These are phyloP conservation scores for Cordylochernes scorpioides DNA, from an alignment of 2,888 invertebrate species.

Conservation along the genomic window DNA sequence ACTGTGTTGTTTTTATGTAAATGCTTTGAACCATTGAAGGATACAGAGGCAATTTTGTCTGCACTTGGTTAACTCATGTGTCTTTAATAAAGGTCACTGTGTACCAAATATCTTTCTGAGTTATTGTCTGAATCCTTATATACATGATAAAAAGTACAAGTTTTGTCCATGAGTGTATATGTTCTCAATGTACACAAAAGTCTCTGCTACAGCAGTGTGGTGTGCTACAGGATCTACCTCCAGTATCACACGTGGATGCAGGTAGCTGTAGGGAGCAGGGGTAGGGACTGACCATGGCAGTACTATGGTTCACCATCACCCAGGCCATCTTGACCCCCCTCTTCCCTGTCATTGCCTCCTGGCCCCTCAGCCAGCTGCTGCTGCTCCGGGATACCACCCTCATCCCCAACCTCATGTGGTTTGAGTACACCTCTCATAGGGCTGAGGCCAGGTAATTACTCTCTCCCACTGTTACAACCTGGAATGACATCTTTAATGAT, in stretches of 20 bases:
- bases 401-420: slow-evolving; percentile 75
- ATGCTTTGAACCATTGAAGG: too few relatives aligned
- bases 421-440: slow-evolving; percentile 63
- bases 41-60: too few relatives aligned
- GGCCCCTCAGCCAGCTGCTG: slow-evolving; percentile 59
- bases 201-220: too few relatives aligned
- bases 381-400: slow-evolving; percentile 62
- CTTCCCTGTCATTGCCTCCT: slow-evolving; percentile 54
- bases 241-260: slow-evolving; percentile 58
- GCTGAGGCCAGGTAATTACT: slow-evolving; percentile 35
- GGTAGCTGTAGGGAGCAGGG: slow-evolving; percentile 46
- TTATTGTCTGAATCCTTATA: too few relatives aligned
- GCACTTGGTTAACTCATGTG: too few relatives aligned
- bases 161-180: too few relatives aligned
- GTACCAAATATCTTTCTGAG: too few relatives aligned
- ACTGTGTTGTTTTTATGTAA: too few relatives aligned
- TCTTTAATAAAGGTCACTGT: too few relatives aligned
- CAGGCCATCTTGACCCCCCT: slow-evolving; percentile 52
- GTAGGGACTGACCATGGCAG: slow-evolving; percentile 45
- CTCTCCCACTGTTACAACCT: not conserved
- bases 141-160: too few relatives aligned
- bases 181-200: too few relatives aligned
- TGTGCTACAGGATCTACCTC: slow-evolving; percentile 56
- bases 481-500: too few relatives aligned
- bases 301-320: slow-evolving; percentile 51